Evolutionary conservation across 1,140 invertebrate species (phyloP).

Genomic region (Phortica variegata): DNA sequence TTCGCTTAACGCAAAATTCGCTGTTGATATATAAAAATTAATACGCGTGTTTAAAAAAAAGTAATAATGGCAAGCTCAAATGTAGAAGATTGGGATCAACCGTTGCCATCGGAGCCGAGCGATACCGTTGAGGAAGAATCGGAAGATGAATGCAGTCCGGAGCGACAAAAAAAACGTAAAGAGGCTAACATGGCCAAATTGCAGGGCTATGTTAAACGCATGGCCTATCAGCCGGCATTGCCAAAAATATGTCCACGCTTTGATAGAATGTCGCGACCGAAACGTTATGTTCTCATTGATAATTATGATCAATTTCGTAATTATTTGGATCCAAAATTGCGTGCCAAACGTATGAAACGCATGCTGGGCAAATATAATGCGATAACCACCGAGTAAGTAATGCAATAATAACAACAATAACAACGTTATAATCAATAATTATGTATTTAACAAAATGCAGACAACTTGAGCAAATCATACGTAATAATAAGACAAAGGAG

Average conservation of each 20-base stretch:
- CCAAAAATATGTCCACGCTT: constrained; percentile 31
- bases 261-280: constrained; percentile 34
- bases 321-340: constrained; percentile 32
- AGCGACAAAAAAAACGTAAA: constrained; percentile 24
- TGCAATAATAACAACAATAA: too few relatives aligned
- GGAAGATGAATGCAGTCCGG: constrained; percentile 29
- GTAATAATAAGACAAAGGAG: constrained; percentile 39
- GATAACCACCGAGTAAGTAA: constrained; percentile 46
- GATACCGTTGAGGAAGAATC: constrained; percentile 29
- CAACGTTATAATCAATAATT: too few relatives aligned
- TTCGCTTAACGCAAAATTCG: too few relatives aligned
- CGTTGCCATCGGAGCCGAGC: constrained; percentile 28
- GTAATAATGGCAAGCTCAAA: constrained; percentile 44
- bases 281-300: constrained; percentile 14
- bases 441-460: constrained; percentile 22
- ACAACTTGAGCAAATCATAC: constrained; percentile 43
- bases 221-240: constrained; percentile 43
- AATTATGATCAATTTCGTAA: constrained; percentile 37
- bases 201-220: constrained; percentile 36
- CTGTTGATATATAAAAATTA: too few relatives aligned
- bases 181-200: constrained; percentile 33
- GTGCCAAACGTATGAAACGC: constrained; percentile 38
- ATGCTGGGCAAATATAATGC: constrained; percentile 35
- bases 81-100: constrained; percentile 43
- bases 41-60: too few relatives aligned